Evolutionary conservation across 2,113 vertebrate species (phyloP), one percentile per base, ranked within the genome.

Genomic region (Carlito syrichta): DNA sequence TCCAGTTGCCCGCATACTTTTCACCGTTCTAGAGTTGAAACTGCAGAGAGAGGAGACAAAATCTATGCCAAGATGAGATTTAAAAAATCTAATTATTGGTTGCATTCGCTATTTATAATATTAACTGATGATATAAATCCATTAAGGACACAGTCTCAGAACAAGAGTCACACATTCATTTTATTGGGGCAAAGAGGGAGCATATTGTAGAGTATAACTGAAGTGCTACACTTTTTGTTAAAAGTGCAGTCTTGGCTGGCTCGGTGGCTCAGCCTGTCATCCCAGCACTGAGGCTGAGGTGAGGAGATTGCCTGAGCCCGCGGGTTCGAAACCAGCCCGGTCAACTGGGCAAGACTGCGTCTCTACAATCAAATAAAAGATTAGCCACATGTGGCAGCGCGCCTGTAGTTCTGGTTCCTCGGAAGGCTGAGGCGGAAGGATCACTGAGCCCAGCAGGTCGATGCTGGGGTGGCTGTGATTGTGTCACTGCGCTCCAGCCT

Each of bases 21-120:
- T 68, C 38, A 62, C 43, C 38, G 86, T 27, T 60, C 52, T 78
- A 79, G 73, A 95, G 68, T 88, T 88, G 93, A 71, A 96, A 90
- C 1, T 54, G n/a, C 19, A 83, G 73, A 68, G 38, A 94, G 89
- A 92, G 23, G 63, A 90, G 38, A 73, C 58, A 92, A 92, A 86
- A 60, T 76, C 25, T 82, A 48, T 25, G 56, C n/a, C 90, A 96
- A 95, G 38, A 86, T 77, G 92, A 87, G 32, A 92, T 27, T 66
- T 45, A 76, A 82, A 95, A 86, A 89, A 89, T 88, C 79, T 54
- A 93, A 14, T 60, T 73, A 81, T 32, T 94, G 52, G 48, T 35
- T 92, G 82, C 69, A 90, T 95, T 92, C 87, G 81, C 78, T 84
- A 90, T 62, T 60, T 35, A 45, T 35, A 95, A 50, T 25, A 40